Base-by-base conservation (phyloP, 2,888 invertebrate species). In the Cabera pusaria region DNA sequence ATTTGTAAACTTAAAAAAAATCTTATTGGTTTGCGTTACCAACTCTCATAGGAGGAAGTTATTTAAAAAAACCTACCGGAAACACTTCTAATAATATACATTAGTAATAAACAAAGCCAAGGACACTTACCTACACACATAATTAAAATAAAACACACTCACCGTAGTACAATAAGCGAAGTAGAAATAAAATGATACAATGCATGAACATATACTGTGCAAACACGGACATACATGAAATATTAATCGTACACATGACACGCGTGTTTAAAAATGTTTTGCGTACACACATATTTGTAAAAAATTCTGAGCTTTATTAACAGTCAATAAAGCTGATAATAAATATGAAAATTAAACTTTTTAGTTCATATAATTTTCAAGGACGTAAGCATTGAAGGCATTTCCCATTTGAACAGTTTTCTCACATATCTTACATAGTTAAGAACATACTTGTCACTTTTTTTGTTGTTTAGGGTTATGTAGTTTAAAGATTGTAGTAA, bases 331-430 rank as follows among this genome's bases (percentile, higher is more conserved):
- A 26, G 6, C 17, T n/a, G 5, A 22, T 33, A 38, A 28, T 17
- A 33, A 18, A 11, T 6, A 16, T 7, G 32, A 18, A 27, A 33
- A 39, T 14, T 14, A 14, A 3, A 14, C 4, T 14, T 3, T 14
- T 3, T 2, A 14, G 14, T 14, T 14, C 14, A 14, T 21, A 36
- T 40, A 32, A 19, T 6, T 28, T 23, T n/a, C n/a, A n/a, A n/a
- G 6, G 41, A 51, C 44, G 56, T 42, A 63, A 64, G 66, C 60
- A 45, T 52, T 44, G 44, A 52, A 57, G 27, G 45, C 31, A 26
- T 42, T 39, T 34, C 39, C 33, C 19, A n/a, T n/a, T n/a, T n/a
- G n/a, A n/a, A n/a, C n/a, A n/a, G n/a, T n/a, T n/a, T n/a, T n/a
- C n/a, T n/a, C n/a, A n/a, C n/a, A n/a, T n/a, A n/a, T n/a, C n/a